Evolutionary conservation across 2,797 vertebrate genomes (phyloP).

Genomic region (Dendrocincla tyrannina): DNA sequence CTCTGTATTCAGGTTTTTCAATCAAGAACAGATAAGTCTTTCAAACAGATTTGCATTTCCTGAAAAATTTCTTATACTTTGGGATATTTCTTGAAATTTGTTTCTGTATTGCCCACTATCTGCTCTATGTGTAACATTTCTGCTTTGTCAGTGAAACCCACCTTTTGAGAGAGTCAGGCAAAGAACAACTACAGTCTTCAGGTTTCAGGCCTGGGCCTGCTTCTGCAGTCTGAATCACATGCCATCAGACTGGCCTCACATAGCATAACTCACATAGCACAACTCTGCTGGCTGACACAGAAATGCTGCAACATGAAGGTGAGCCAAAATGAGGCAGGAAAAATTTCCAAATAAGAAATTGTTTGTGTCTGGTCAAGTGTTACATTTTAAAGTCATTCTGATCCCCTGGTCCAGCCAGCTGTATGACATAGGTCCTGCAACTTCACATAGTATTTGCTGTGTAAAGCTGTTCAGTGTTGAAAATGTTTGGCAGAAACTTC

Average conservation of each 20-base stretch:
- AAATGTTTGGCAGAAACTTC: not conserved
- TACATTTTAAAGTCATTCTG: not conserved
- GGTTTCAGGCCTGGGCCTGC: not conserved
- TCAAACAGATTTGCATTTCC: not conserved
- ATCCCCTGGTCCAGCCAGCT: not conserved
- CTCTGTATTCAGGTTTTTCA: not conserved
- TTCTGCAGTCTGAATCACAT: not conserved
- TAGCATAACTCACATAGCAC: not conserved
- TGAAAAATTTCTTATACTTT: not conserved
- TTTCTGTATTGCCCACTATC: not conserved
- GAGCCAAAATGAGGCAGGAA: not conserved
- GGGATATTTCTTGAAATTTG: not conserved
- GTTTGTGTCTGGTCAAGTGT: not conserved
- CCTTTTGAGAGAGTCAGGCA: not conserved
- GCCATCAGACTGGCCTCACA: not conserved
- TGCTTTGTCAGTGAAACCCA: not conserved
- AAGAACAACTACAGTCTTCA: not conserved
- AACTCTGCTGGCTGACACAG: not conserved
- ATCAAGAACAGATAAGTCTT: not conserved
- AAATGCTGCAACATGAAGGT: not conserved
- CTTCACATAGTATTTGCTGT: not conserved
- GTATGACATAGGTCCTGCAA: not conserved
- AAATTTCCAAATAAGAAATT: not conserved
- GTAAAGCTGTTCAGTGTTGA: not conserved
- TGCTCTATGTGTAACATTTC: not conserved